phyloP scores from a whole-genome alignment of 2,113 vertebrate genomes.

The Panthera leo region DNA sequence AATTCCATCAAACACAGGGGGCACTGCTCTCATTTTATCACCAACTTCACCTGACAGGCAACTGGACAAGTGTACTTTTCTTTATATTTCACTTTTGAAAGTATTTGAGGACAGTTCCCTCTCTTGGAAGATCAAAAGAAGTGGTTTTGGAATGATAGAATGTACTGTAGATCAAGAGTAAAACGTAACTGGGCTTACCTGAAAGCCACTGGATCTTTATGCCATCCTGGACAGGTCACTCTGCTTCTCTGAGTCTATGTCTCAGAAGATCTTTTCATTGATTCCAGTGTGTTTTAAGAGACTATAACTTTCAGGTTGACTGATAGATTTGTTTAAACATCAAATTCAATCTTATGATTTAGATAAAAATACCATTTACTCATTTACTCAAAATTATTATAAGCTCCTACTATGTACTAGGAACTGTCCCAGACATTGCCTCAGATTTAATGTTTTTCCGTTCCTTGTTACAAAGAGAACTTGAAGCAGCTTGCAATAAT shows the following conservation, averaged over 20 bases:
- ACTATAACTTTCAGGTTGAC: not conserved
- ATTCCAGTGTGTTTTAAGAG: not conserved
- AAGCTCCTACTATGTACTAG: not conserved
- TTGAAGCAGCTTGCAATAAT: not conserved
- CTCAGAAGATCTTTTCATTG: not conserved
- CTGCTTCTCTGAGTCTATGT: not conserved
- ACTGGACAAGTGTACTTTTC: not conserved
- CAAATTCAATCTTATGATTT: not conserved
- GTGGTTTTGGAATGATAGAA: not conserved
- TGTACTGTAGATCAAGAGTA: not conserved
- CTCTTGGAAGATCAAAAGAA: slow-evolving; percentile 50
- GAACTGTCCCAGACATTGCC: not conserved
- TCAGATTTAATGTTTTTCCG: slow-evolving; percentile 5
- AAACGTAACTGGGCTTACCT: not conserved
- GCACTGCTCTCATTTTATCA: not conserved
- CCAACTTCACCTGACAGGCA: not conserved
- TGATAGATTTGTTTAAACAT: not conserved
- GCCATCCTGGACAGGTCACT: not conserved
- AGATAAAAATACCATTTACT: slow-evolving; percentile 30
- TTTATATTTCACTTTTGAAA: slow-evolving; percentile 28
- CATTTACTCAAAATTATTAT: slow-evolving; percentile 13
- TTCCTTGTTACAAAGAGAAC: slow-evolving; percentile 29
- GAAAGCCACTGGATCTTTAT: not conserved
- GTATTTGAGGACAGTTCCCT: not conserved
- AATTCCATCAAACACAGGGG: not conserved